phyloP scores from a whole-genome alignment of 2,888 invertebrate genomes.

The Tromatobia lineatoria region DNA sequence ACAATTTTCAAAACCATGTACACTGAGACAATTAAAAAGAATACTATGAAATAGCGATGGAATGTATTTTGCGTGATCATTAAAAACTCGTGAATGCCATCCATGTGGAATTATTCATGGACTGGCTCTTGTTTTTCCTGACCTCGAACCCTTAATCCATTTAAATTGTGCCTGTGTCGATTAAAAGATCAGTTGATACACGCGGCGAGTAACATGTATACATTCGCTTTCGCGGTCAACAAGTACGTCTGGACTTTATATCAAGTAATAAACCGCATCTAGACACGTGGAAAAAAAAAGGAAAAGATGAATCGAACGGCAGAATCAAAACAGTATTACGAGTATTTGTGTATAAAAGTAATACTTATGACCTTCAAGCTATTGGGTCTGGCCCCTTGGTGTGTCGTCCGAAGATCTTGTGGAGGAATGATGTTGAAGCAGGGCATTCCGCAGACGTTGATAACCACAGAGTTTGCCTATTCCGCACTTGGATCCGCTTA shows the following conservation, averaged over 20 bases:
- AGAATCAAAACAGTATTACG: not conserved
- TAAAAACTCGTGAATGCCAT: not conserved
- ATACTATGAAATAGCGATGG: slow-evolving; percentile 20
- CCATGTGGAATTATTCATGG: slow-evolving; percentile 38
- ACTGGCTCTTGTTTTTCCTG: not conserved
- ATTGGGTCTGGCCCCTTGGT: slow-evolving; percentile 58
- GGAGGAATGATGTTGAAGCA: slow-evolving; percentile 8
- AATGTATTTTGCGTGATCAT: slow-evolving; percentile 16
- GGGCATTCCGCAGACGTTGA: not conserved
- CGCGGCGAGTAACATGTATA: not conserved
- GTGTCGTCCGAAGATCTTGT: not conserved
- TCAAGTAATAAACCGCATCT: not conserved
- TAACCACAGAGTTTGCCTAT: slow-evolving; percentile 39
- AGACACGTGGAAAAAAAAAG: not conserved
- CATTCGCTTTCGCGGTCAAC: slow-evolving; percentile 6
- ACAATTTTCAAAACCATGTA: not conserved
- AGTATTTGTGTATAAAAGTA: slow-evolving; percentile 14
- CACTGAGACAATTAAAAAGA: not conserved
- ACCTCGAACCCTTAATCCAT: slow-evolving; percentile 12
- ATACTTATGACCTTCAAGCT: slow-evolving; percentile 33
- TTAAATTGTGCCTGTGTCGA: slow-evolving; percentile 23
- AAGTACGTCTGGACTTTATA: not conserved
- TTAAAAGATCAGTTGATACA: not conserved
- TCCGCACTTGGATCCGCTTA: slow-evolving; percentile 61
- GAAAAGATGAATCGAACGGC: not conserved